These are phyloP conservation scores for Agrotis segetum DNA, from an alignment of 2,888 invertebrate species.

Conservation along the genomic window DNA sequence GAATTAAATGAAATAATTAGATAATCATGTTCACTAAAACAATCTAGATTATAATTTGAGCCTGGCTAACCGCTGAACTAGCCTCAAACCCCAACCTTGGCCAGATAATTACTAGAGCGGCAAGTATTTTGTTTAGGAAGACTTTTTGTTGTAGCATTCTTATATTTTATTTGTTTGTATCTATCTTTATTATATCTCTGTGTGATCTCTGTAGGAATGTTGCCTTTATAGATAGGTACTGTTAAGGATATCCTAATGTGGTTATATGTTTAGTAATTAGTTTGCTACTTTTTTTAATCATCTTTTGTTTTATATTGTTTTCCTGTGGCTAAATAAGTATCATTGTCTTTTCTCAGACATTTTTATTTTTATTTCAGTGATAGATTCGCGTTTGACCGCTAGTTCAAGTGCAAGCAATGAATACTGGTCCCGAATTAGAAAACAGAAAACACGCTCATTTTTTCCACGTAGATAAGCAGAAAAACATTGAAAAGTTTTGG, in stretches of 20 bases:
- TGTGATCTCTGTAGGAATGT: not conserved
- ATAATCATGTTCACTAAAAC: slow-evolving; percentile 16
- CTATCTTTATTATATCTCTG: slow-evolving; percentile 11
- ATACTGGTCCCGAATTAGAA: no score
- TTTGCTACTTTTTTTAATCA: not conserved
- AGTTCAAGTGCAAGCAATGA: not conserved
- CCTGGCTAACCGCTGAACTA: slow-evolving; percentile 22
- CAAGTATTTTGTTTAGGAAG: slow-evolving; percentile 4
- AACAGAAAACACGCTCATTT: no score
- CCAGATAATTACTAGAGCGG: slow-evolving; percentile 33
- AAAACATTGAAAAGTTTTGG: no score
- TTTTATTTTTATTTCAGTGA: no score
- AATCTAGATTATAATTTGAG: slow-evolving; percentile 18
- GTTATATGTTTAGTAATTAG: not conserved
- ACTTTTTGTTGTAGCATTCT: not conserved
- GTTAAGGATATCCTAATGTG: slow-evolving; percentile 30
- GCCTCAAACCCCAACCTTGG: slow-evolving; percentile 49
- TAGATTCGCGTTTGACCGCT: no score
- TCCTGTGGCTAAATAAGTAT: no score
- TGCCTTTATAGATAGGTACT: not conserved
- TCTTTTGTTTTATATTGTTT: not conserved
- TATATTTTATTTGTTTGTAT: not conserved
- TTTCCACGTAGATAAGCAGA: no score
- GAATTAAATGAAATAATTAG: slow-evolving; percentile 13
- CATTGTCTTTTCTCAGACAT: no score